Percentiles rank a stretch among this genome's conserved stretches.
Conservation (phyloP, 2,797 vertebrate genomes). For the Anguilla marmorata region DNA sequence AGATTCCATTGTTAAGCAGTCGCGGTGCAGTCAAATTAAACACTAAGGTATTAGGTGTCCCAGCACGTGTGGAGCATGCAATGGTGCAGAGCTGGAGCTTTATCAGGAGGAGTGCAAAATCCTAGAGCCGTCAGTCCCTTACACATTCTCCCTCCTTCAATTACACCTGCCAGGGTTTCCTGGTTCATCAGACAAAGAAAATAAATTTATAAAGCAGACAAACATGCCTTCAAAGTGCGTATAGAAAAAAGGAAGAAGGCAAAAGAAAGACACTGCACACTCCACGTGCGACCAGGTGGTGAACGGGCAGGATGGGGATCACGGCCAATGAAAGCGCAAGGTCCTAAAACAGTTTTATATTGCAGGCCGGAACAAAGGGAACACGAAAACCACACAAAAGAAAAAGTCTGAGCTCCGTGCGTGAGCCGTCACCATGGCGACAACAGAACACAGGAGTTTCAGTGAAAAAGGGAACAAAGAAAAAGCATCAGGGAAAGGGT, state of each 20-base stretch:
- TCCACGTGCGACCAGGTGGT: background rate
- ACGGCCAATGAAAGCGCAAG: background rate
- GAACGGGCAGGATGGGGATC: background rate
- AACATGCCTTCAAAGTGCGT: background rate
- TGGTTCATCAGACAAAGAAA: background rate
- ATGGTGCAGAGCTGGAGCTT: background rate
- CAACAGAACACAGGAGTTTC: background rate
- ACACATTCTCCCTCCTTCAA: background rate
- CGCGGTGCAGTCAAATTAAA: background rate
- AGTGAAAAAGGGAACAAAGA: constrained; percentile 11
- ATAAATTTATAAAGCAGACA: background rate
- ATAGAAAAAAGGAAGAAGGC: background rate
- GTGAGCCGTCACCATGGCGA: constrained; percentile 15
- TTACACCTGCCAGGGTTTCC: background rate
- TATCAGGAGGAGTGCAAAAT: background rate
- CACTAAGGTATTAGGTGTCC: background rate
- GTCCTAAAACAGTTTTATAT: background rate
- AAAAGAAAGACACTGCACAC: background rate
- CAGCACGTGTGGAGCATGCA: background rate
- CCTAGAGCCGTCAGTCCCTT: background rate
- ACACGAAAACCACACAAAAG: constrained; percentile 5
- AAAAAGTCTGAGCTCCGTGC: background rate
- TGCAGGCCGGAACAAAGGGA: background rate
- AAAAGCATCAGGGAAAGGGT: background rate
- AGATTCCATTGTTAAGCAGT: background rate